These are phyloP conservation scores for Babyrousa celebensis DNA, from an alignment of 2,797 vertebrate genomes.

Conservation along the genomic window DNA sequence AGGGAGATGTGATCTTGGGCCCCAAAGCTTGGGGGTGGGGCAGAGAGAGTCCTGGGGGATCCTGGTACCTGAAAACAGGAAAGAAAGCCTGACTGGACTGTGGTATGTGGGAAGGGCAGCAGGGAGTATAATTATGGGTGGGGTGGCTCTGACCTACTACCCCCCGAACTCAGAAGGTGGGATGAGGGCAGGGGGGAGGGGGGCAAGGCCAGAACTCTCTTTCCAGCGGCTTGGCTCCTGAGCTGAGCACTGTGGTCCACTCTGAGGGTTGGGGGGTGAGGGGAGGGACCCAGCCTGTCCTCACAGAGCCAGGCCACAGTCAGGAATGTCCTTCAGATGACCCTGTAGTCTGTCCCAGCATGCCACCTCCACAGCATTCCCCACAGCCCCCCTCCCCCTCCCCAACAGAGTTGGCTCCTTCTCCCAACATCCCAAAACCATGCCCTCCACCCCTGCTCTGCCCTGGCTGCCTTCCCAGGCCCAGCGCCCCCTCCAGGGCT, in stretches of 20 bases:
- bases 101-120: neutral
- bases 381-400: neutral
- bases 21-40: neutral
- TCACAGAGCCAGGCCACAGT: neutral
- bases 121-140: neutral
- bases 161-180: neutral
- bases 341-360: neutral
- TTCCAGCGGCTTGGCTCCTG: neutral
- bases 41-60: neutral
- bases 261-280: neutral
- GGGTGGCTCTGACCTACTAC: neutral
- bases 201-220: neutral
- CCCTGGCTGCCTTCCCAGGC: neutral
- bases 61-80: conserved; percentile 64
- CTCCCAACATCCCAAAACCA: neutral
- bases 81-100: neutral
- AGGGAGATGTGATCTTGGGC: neutral
- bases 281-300: neutral
- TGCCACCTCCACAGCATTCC: too few relatives aligned
- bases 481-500: too few relatives aligned
- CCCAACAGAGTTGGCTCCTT: neutral
- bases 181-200: too few relatives aligned
- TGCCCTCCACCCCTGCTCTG: neutral
- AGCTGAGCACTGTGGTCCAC: neutral
- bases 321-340: neutral